Percentiles rank a stretch among this genome's conserved stretches.
Evolutionary conservation across 2,797 vertebrate genomes (phyloP).

Genomic region (Ptychadena robeensis): DNA sequence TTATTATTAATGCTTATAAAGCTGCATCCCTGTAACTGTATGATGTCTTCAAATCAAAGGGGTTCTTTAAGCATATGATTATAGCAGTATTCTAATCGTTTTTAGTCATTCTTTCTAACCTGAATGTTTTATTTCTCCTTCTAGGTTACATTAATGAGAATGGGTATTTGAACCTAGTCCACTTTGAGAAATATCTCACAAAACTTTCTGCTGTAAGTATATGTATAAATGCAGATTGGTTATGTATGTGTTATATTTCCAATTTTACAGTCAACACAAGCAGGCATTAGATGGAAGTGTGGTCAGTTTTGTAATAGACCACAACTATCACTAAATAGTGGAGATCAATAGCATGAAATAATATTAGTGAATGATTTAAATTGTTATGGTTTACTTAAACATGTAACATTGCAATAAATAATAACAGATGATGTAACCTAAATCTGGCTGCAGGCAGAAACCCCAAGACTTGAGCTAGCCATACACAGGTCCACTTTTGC

Average conservation of each 20-base stretch:
- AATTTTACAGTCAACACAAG: background rate
- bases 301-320: background rate
- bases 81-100: too few relatives aligned
- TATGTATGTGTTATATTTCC: background rate
- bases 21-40: background rate
- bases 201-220: constrained; percentile 91
- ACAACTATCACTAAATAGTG: background rate
- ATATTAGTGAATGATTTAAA: background rate
- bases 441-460: too few relatives aligned
- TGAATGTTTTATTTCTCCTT: constrained; percentile 54
- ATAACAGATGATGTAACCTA: too few relatives aligned
- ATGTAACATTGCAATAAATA: too few relatives aligned
- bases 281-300: background rate
- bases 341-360: background rate
- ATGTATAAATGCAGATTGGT: background rate
- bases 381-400: too few relatives aligned
- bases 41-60: background rate
- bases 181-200: constrained; percentile 94
- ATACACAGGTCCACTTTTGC: too few relatives aligned
- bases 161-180: constrained; percentile 89
- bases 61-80: background rate
- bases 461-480: too few relatives aligned
- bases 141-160: constrained; percentile 97
- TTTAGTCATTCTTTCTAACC: background rate
- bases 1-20: background rate